phyloP scores from a whole-genome alignment of 2,888 invertebrate species.

The Cecidostiba fungosa region DNA sequence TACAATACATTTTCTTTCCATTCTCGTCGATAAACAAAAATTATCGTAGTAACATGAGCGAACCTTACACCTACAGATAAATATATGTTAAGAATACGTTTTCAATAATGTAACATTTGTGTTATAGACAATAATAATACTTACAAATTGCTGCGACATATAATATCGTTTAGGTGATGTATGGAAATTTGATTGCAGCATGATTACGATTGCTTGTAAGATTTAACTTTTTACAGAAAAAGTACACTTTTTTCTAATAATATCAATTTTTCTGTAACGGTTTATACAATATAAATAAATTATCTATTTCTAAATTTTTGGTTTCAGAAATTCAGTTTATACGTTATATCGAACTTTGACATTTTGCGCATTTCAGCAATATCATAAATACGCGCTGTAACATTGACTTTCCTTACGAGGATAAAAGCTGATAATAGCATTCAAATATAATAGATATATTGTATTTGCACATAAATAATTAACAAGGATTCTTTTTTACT shows the following conservation, averaged over 20 bases:
- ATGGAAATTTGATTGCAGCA: constrained; percentile 29
- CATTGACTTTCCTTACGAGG: constrained; percentile 23
- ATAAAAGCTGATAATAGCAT: constrained; percentile 6
- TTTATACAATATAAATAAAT: constrained; percentile 50
- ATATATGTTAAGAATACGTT: constrained; percentile 29
- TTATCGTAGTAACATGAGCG: not conserved
- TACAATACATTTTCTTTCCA: constrained; percentile 13
- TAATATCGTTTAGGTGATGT: not conserved
- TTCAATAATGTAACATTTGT: constrained; percentile 38
- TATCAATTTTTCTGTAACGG: constrained; percentile 10
- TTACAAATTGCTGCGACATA: constrained; percentile 46
- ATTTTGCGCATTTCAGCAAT: constrained; percentile 15
- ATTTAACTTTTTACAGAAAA: constrained; percentile 9
- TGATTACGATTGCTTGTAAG: constrained; percentile 23
- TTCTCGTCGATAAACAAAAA: not conserved
- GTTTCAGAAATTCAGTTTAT: constrained; percentile 30
- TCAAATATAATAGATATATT: not conserved
- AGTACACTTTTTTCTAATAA: not conserved
- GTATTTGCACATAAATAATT: constrained; percentile 36
- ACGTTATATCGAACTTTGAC: constrained; percentile 41
- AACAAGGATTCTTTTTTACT: constrained; percentile 31
- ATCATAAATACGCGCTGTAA: not conserved
- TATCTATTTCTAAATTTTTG: constrained; percentile 45
- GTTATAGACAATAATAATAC: constrained; percentile 53
- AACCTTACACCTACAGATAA: not conserved